Base-by-base conservation (phyloP, 2,888 invertebrate species). In the Lasioglossum marginatum region DNA sequence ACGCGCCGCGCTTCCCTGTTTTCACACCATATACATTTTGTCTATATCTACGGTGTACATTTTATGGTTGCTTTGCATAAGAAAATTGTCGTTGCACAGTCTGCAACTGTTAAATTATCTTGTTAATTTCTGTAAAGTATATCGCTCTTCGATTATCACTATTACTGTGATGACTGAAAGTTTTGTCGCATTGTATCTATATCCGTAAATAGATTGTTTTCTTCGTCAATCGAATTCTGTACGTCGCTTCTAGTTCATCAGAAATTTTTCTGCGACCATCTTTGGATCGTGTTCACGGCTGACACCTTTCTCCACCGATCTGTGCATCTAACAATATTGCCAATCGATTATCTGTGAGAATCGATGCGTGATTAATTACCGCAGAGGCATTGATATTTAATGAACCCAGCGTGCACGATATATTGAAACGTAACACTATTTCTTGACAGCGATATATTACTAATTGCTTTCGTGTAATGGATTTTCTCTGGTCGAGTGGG, bases 321-420 rank as follows among this genome's bases (percentile, higher is more conserved):
- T 66, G n/a, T 66, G n/a, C 34, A 16, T 57, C 75, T 57, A 82
- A 76, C 78, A 23, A 75, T 82, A 78, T 66, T 68, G 45, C 48
- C 79, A 40, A 60, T 82, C 72, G 75, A 79, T 82, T 85, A 77
- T 31, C 76, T 57, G 52, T 73, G 45, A 60, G 66, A 79, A 76
- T 68, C 82, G 72, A 57, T 72, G 66, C 57, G 43, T 79, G 79
- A 85, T 85, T 85, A 85, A 82, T 85, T 79, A 68, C 48, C 27
- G 14, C 19, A 0, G 4, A 1, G 45, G 43, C 40, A 79, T 79
- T 74, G 79, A 77, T 79, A 85, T 79, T 79, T 82, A 85, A 82
- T 73, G 77, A 81, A 84, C 71, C 43, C 43, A 52, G 23, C 66
- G 40, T 63, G 78, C 57, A 82, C 48, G 66, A 82, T 76, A 76